phyloP scores from a whole-genome alignment of 1,140 invertebrate genomes.

The Drosophila bipectinata region DNA sequence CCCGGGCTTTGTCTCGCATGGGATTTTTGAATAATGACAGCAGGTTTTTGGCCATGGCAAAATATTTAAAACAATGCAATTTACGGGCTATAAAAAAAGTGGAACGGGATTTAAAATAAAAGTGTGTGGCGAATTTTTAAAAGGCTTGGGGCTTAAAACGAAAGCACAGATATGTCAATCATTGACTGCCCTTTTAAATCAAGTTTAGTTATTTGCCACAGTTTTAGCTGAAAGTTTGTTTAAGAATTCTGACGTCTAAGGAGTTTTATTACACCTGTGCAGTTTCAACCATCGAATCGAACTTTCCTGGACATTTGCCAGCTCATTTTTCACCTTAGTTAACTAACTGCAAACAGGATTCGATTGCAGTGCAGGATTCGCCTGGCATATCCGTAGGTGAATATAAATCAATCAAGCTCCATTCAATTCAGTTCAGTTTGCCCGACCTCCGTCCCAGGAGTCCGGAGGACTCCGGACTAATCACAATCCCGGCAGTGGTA shows the following conservation, averaged over 20 bases:
- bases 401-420: conserved; percentile 56
- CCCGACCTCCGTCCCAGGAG: not conserved
- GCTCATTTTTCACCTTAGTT: conserved; percentile 61
- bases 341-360: conserved; percentile 46
- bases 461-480: conserved; percentile 18
- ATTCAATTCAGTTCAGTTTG: conserved; percentile 4
- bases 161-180: not conserved
- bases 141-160: not conserved
- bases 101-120: conserved; percentile 19
- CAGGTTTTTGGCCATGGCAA: conserved; percentile 1
- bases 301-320: conserved; percentile 46
- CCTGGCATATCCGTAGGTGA: conserved; percentile 34
- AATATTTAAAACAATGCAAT: conserved; percentile 22
- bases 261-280: conserved; percentile 7
- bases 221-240: not conserved
- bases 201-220: not conserved
- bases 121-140: not conserved
- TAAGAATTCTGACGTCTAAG: not conserved
- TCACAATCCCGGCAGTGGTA: conserved; percentile 16
- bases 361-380: conserved; percentile 17
- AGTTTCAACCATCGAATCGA: conserved; percentile 9
- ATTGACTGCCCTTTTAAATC: not conserved
- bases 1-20: conserved; percentile 31
- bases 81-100: not conserved
- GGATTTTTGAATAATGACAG: conserved; percentile 38